Evolutionary conservation across 1,140 invertebrate genomes (phyloP).

Genomic region (Leguminivora glycinivorella): DNA sequence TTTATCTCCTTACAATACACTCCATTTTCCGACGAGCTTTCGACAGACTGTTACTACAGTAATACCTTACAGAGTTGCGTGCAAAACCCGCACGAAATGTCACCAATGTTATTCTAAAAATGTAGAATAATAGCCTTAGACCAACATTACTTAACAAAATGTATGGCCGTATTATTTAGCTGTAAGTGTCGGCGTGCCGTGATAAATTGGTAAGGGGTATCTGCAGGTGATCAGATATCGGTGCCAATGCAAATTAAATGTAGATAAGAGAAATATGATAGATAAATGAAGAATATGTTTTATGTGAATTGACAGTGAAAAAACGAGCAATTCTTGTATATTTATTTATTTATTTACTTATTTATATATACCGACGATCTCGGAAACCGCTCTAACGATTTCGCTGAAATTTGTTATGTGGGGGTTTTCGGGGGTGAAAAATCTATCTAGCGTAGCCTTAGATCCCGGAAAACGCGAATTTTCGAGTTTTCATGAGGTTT

Average conservation of each 20-base stretch:
- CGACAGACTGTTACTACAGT: not conserved
- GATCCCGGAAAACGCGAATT: too few species aligned
- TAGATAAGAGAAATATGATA: not conserved
- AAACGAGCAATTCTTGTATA: too few species aligned
- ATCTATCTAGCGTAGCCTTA: too few species aligned
- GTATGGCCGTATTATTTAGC: conserved; percentile 11
- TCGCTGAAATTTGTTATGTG: too few species aligned
- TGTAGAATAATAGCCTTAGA: not conserved
- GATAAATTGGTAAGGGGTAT: not conserved
- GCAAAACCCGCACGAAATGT: not conserved
- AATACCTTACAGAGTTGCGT: not conserved
- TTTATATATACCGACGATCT: too few species aligned
- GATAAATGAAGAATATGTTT: not conserved
- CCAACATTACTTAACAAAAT: not conserved
- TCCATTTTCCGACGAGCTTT: too few species aligned
- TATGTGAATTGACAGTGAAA: too few species aligned
- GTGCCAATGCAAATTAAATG: not conserved
- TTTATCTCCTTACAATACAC: too few species aligned
- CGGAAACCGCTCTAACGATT: too few species aligned
- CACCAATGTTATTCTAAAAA: not conserved
- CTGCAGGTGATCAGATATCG: not conserved
- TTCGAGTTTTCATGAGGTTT: too few species aligned
- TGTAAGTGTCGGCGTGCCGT: not conserved
- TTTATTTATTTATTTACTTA: too few species aligned
- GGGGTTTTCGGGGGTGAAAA: too few species aligned